These are phyloP conservation scores for Gymnothorax javanicus DNA, from an alignment of 2,797 vertebrate species.

Conservation along the genomic window DNA sequence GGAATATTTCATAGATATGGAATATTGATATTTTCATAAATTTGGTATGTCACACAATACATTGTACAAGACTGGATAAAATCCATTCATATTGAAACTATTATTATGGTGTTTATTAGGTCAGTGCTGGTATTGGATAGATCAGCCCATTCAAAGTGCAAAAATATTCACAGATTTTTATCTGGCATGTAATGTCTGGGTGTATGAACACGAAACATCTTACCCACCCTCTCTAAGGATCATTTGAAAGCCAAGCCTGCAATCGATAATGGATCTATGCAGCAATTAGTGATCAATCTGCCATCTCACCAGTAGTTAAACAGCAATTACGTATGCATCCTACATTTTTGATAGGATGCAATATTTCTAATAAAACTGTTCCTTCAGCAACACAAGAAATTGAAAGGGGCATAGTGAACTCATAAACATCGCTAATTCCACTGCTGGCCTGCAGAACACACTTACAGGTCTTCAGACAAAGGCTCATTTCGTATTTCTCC, in stretches of 20 bases:
- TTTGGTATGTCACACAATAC: background rate
- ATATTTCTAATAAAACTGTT: slow-evolving; percentile 77
- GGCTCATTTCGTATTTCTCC: background rate
- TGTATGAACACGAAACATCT: background rate
- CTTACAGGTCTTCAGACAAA: background rate
- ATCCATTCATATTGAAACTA: background rate
- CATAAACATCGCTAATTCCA: background rate
- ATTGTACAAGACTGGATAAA: background rate
- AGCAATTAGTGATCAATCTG: slow-evolving; percentile 67
- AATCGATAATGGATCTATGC: slow-evolving; percentile 55
- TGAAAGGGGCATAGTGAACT: slow-evolving; percentile 58
- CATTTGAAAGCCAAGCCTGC: slow-evolving; percentile 17
- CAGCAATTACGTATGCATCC: slow-evolving; percentile 63
- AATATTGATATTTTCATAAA: background rate
- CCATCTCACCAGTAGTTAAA: slow-evolving; percentile 49
- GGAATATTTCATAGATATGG: background rate
- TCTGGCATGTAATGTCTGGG: background rate
- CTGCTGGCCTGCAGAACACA: too few species aligned
- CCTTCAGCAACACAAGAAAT: slow-evolving; percentile 79
- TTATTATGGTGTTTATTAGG: background rate
- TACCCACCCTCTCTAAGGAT: background rate
- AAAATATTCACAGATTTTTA: background rate
- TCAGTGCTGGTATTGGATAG: background rate
- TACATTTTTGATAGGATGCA: slow-evolving; percentile 79
- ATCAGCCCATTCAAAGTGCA: background rate